Base-by-base conservation (phyloP, 2,888 invertebrate genomes). In the Scaptomyza parva region DNA sequence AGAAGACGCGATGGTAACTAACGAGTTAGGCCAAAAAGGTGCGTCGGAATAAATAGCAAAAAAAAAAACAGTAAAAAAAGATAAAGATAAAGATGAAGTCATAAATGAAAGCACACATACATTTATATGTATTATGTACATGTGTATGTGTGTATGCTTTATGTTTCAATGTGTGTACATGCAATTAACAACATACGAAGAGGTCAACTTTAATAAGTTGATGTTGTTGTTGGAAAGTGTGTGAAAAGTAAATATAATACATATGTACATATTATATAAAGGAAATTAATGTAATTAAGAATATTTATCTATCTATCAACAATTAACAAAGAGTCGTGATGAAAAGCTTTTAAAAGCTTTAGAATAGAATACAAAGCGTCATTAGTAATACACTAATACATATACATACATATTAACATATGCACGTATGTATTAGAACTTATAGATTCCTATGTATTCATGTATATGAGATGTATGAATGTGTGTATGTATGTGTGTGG, bases 401-500 rank as follows among this genome's bases (percentile, higher is more conserved):
- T 6, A 33, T 33, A 11, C 33, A 33, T 0, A 35, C 35, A 4
- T 4, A 24, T 12, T 18, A 17, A 12, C 26, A 11, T 11, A 26
- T 6, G 2, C 22, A 44, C 11, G 11, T 44, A 26, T 17, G 3
- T 8, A 12, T 44, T 14, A 17, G 1, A 22, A 52, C 7, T n/a
- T 33, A 3, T 28, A 22, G 14, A 8, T 7, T n/a, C n/a, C 5
- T 33, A n/a, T 33, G 22, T n/a, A n/a, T n/a, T 33, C 11, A 30
- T 33, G 0, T 12, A 0, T 33, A n/a, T n/a, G n/a, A n/a, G n/a
- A 3, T 30, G 11, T 8, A 8, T 20, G 17, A 24, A 4, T 40
- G 28, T 54, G 26, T 55, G 17, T 44, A 20, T 52, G n/a, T 35
- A 41, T 60, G 26, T 40, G 24, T 48, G 8, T 20, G 54, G 58